phyloP scores from a whole-genome alignment of 2,113 vertebrate species.

The Corythoichthys haematopterus region DNA sequence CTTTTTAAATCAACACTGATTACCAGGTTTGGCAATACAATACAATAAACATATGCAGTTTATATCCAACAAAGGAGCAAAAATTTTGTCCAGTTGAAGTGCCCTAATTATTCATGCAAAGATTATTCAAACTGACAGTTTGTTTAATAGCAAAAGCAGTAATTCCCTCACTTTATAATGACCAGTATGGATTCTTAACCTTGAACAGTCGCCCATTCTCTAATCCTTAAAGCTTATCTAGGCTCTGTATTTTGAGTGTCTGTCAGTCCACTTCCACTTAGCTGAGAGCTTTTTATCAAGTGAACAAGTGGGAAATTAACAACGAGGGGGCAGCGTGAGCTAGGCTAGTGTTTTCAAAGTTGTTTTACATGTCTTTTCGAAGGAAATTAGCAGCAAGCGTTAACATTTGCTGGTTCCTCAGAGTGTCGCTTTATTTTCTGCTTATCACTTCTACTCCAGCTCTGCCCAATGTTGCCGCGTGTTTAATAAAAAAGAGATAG shows the following conservation, averaged over 20 bases:
- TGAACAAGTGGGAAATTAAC: slow-evolving; percentile 37
- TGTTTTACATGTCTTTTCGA: slow-evolving; percentile 21
- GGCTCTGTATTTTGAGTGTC: slow-evolving; percentile 28
- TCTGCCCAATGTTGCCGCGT: slow-evolving; percentile 14
- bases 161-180: slow-evolving; percentile 27
- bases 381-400: slow-evolving; percentile 30
- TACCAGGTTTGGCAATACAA: slow-evolving; percentile 6
- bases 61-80: slow-evolving; percentile 13
- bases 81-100: slow-evolving; percentile 11
- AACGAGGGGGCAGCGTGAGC: slow-evolving; percentile 16
- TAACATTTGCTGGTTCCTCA: slow-evolving; percentile 26
- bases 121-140: slow-evolving; percentile 42
- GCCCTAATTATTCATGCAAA: slow-evolving; percentile 15
- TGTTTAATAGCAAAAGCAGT: slow-evolving; percentile 32
- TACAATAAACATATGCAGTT: slow-evolving; percentile 13
- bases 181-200: slow-evolving; percentile 40
- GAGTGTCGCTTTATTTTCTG: slow-evolving; percentile 21
- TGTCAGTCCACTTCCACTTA: slow-evolving; percentile 17
- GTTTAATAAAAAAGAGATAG: slow-evolving; percentile 9
- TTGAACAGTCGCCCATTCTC: slow-evolving; percentile 27
- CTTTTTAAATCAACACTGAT: slow-evolving; percentile 36
- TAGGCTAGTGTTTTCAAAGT: slow-evolving; percentile 26
- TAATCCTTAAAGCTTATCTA: slow-evolving; percentile 45
- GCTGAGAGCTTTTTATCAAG: slow-evolving; percentile 24
- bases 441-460: slow-evolving; percentile 22